A percentile compares a stretch with the other conserved stretches of the same genome.
These are phyloP conservation scores for Stomatorhinus walkeri DNA, from an alignment of 2,797 vertebrate genomes.

Conservation along the genomic window DNA sequence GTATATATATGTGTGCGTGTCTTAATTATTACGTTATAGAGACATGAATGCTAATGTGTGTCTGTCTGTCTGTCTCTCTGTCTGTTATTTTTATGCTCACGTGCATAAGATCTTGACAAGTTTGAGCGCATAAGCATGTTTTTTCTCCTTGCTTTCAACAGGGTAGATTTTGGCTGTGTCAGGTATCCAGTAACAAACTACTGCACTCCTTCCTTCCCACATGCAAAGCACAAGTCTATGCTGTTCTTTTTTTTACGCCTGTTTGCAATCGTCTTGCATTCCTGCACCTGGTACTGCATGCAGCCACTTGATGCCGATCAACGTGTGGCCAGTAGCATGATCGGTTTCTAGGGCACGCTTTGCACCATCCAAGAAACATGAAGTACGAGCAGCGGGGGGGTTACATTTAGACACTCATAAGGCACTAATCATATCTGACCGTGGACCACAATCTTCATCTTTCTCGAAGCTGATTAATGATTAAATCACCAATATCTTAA, in stretches of 20 bases:
- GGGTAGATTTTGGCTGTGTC: not conserved
- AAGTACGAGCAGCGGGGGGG: not conserved
- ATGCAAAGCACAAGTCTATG: not conserved
- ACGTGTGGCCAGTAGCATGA: not conserved
- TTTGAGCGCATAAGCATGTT: not conserved
- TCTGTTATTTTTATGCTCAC: not conserved
- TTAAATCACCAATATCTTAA: not conserved
- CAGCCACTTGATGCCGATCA: not conserved
- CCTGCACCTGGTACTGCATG: not conserved
- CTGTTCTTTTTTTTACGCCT: not conserved
- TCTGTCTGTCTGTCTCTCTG: not conserved
- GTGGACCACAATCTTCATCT: not conserved
- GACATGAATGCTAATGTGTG: not conserved
- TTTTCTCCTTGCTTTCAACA: not conserved
- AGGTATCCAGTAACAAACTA: not conserved
- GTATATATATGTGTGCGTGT: not conserved
- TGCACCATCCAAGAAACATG: not conserved
- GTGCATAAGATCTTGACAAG: not conserved
- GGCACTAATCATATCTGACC: not conserved
- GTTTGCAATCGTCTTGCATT: not conserved
- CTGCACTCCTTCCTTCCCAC: not conserved
- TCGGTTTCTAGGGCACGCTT: not conserved
- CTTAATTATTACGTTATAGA: not conserved
- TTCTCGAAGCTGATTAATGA: not conserved
- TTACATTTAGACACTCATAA: not conserved